Base-by-base conservation (phyloP, 2,113 vertebrate genomes). In the Leuciscus idus region DNA sequence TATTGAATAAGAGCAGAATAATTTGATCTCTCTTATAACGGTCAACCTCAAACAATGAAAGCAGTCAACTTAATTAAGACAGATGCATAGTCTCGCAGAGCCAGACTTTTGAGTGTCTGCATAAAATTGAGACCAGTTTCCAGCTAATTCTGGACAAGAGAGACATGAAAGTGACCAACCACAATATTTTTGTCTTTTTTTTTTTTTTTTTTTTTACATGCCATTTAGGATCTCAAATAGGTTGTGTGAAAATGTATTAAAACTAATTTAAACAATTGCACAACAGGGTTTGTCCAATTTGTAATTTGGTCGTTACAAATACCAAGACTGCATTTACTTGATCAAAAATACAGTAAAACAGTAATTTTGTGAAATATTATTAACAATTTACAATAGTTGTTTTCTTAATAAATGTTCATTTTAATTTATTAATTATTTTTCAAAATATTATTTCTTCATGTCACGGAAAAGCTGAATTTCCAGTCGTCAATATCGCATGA, bases 1-100 rank as follows among this genome's bases (percentile, higher is more conserved):
- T 82, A 86, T 57, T 82, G 85, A 73, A 82, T 62, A 50, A 74
- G 28, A 82, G 85, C 79, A 57, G 61, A 62, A 64, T 64, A 33
- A 52, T 17, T 72, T 59, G 82, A 84, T 81, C 52, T 66, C 30
- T 46, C 55, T 61, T 84, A 86, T 81, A 82, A 81, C 55, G 81
- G 86, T 78, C 81, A 82, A 39, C 64, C 52, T 80, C 74, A 85
- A 84, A 84, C 84, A 80, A 81, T 59, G 82, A 33, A 76, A 85
- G 48, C 28, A n/a, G 61, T 83, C 76, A 55, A n/a, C 77, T 84
- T 57, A 82, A 85, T 87, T 70, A 77, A 84, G 55, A 82, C 36
- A 68, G 52, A 83, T 79, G 73, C 39, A 76, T 68, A 55, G 26
- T 61, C 43, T 26, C n/a, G 55, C 28, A 43, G 50, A 78, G 52